Base-by-base conservation (phyloP, 1,140 invertebrate genomes). In the Coenobita brevimanus region DNA sequence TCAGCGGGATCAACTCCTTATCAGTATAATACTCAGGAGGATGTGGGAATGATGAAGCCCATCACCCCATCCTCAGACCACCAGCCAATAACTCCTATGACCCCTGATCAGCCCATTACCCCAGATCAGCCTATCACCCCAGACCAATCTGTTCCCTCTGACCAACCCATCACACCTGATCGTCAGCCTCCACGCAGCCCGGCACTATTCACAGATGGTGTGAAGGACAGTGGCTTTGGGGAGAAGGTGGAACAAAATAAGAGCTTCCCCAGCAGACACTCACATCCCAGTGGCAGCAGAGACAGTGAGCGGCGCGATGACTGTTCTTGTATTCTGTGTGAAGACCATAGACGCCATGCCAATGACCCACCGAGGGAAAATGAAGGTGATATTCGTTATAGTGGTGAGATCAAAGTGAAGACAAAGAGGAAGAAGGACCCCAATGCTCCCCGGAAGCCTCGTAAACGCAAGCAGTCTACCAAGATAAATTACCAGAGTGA, bases 1-100 rank as follows among this genome's bases (percentile, higher is more conserved):
- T 88, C 86, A 41, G 86, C 86, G 46, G 86, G 86, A 82, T 88
- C 86, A 75, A 88, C 86, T 76, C 86, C 86, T 43, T 88, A 88
- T 54, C 86, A 88, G 79, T 88, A 88, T 78, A 88, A 88, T 82
- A 75, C 80, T 82, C 86, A 88, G n/a, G 86, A 88, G 36, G 79
- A 88, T 88, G 84, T 79, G 41, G 86, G 79, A 54, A 88, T 88
- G 69, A 88, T 88, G 69, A 88, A 88, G 46, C 86, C 86, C 27
- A 82, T 82, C 30, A 88, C 86, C 69, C 86, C 86, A 6, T 87
- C 85, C 2, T 87, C 85, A 21, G 85, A 87, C 76, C 79, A 88
- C 57, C 86, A 88, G 69, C 86, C 86, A 13, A 75, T 88, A 30
- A 88, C 86, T 15, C 86, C 86, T 46, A 82, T 88, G 80, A 88